Conservation (phyloP, 2,797 vertebrate species). For the Sebastes dallii region DNA sequence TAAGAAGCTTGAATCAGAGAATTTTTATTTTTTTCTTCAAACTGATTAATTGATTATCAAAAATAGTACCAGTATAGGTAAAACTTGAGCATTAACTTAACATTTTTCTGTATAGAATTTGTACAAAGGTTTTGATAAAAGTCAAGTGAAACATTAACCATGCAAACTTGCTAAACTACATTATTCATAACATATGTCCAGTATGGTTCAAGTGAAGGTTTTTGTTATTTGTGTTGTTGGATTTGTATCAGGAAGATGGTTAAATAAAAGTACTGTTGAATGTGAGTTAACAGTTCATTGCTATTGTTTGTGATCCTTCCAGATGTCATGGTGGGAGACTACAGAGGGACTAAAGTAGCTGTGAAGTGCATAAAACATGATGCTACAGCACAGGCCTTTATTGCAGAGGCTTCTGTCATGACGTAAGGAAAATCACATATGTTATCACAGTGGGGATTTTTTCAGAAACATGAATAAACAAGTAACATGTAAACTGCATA, state of each 20-base stretch:
- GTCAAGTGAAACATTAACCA: background rate
- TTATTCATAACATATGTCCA: background rate
- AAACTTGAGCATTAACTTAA: background rate
- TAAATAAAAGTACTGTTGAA: background rate
- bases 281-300: background rate
- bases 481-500: background rate
- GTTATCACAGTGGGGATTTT: background rate
- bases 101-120: background rate
- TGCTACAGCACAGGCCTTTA: slow-evolving; percentile 95
- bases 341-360: slow-evolving; percentile 93
- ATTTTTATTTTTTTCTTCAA: too few relatives aligned
- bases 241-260: background rate
- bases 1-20: too few relatives aligned
- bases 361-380: slow-evolving; percentile 99
- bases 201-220: background rate
- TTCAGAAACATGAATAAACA: background rate
- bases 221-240: background rate
- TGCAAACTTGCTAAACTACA: background rate
- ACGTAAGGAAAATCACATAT: slow-evolving; percentile 83
- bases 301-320: slow-evolving; percentile 34
- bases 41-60: too few relatives aligned
- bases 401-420: slow-evolving; percentile 97
- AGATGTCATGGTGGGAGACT: slow-evolving; percentile 97
- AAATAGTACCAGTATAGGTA: background rate
- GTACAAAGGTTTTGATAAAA: background rate